phyloP scores from a whole-genome alignment of 2,797 vertebrate species.

The Gymnodraco acuticeps region DNA sequence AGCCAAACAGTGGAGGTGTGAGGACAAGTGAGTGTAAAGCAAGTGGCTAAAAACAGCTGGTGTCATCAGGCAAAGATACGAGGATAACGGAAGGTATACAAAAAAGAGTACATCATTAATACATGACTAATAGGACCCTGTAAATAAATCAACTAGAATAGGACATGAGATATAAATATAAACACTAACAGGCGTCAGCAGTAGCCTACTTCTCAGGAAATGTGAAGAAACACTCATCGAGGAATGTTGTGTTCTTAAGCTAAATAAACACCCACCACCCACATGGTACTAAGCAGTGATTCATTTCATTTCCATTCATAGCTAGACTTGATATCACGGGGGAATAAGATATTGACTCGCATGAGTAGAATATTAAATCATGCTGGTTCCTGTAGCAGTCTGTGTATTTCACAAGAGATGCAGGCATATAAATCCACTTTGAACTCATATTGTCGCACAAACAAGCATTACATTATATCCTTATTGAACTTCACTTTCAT shows the following conservation, averaged over 20 bases:
- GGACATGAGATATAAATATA: conserved; percentile 27
- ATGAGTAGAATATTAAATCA: conserved; percentile 6
- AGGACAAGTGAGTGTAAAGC: conserved; percentile 14
- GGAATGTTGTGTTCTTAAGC: background rate
- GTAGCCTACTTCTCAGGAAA: background rate
- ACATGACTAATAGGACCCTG: background rate
- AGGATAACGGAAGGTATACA: background rate
- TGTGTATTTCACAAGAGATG: conserved; percentile 1
- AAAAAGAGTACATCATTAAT: background rate
- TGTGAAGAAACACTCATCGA: conserved; percentile 3
- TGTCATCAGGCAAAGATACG: background rate
- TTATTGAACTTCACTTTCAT: conserved; percentile 8
- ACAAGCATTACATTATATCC: background rate
- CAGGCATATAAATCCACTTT: background rate
- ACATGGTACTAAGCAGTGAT: conserved; percentile 18
- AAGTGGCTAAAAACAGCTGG: conserved; percentile 11
- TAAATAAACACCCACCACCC: conserved; percentile 24
- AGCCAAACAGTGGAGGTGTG: conserved; percentile 16
- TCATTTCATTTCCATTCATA: conserved; percentile 34
- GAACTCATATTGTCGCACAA: background rate
- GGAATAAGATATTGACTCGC: conserved; percentile 7
- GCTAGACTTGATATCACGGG: background rate
- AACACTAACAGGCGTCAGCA: conserved; percentile 24
- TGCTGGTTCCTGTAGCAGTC: background rate
- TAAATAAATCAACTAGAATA: conserved; percentile 2